These are phyloP conservation scores for Clarias magur DNA, from an alignment of 2,113 vertebrate genomes.

Conservation along the genomic window DNA sequence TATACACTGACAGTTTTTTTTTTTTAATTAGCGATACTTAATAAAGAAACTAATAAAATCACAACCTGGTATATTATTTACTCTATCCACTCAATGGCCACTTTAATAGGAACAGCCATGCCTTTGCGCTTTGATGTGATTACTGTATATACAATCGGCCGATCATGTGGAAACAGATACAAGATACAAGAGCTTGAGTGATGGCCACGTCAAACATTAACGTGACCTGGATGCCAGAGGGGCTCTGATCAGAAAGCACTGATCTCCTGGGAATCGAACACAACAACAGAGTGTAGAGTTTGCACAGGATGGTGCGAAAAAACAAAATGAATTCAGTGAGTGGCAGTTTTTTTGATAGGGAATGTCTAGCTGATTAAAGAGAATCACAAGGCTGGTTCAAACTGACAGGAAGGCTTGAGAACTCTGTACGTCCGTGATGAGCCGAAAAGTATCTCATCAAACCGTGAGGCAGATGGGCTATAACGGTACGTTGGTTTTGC, in stretches of 20 bases:
- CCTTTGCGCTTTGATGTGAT: neutral
- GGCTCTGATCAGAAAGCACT: neutral
- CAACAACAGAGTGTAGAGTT: neutral
- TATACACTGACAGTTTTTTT: neutral
- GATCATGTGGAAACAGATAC: neutral
- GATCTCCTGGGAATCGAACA: neutral
- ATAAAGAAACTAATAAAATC: constrained; percentile 22
- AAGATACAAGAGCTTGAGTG: neutral
- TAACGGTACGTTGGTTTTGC: neutral
- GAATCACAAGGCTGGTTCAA: neutral
- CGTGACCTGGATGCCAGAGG: neutral
- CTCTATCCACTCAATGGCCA: neutral
- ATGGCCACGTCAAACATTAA: neutral
- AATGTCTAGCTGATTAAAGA: neutral
- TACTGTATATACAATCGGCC: neutral
- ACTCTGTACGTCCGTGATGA: neutral
- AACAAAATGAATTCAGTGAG: neutral
- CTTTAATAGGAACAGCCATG: neutral
- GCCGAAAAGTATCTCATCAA: neutral
- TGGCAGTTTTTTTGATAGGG: neutral
- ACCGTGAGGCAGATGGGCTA: neutral
- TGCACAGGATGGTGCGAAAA: neutral
- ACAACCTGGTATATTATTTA: neutral
- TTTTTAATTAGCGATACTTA: neutral
- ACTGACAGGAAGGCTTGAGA: no score